Evolutionary conservation across 2,888 invertebrate species (phyloP).

Genomic region (Pseudanteris insignis): DNA sequence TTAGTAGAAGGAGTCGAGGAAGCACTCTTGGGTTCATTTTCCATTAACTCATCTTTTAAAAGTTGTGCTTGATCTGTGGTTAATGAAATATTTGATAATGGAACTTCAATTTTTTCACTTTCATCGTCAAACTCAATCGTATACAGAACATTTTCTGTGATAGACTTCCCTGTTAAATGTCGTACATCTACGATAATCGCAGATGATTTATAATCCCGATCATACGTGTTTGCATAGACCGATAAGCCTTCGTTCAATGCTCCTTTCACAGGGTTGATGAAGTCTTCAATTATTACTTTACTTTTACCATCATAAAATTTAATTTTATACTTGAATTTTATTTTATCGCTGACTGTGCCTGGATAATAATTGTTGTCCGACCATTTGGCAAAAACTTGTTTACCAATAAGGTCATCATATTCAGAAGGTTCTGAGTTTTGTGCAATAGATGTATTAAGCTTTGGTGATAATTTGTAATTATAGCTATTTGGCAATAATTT

Average conservation of each 20-base stretch:
- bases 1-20: conserved; percentile 53
- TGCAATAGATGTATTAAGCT: conserved; percentile 5
- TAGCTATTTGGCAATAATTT: conserved; percentile 19
- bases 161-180: conserved; percentile 12
- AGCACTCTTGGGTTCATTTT: conserved; percentile 43
- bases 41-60: conserved; percentile 51
- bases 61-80: conserved; percentile 59
- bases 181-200: conserved; percentile 53
- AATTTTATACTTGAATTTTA: conserved; percentile 72
- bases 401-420: conserved; percentile 54
- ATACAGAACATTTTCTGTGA: conserved; percentile 48
- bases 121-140: conserved; percentile 57
- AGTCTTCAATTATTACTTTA: conserved; percentile 71
- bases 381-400: conserved; percentile 74
- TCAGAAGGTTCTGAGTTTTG: conserved; percentile 3
- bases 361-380: conserved; percentile 76
- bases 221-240: conserved; percentile 53
- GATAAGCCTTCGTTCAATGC: conserved; percentile 52
- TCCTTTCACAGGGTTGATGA: conserved; percentile 67
- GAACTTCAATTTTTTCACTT: conserved; percentile 50
- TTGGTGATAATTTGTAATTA: conserved; percentile 6
- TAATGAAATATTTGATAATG: conserved; percentile 55
- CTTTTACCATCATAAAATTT: conserved; percentile 73
- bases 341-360: conserved; percentile 71
- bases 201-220: conserved; percentile 53